These are phyloP conservation scores for Theonella swinhoei DNA, from an alignment of 37 sponge, comb jelly and placozoan species.

Conservation along the genomic window DNA sequence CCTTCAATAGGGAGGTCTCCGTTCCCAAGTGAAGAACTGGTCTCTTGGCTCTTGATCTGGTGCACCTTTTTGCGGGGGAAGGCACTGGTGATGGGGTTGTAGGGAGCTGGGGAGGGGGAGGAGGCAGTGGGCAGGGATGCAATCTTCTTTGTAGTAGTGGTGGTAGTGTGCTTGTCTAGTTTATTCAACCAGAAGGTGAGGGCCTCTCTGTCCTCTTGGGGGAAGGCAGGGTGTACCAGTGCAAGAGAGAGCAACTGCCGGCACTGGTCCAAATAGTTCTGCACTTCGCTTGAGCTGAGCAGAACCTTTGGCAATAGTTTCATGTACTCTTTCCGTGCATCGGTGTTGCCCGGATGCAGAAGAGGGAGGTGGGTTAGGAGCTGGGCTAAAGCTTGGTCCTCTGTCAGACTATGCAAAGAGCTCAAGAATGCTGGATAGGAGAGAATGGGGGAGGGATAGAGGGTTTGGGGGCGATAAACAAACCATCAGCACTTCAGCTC, in stretches of 20 bases:
- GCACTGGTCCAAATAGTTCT: conserved; percentile 79
- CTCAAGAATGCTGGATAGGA: conserved; percentile 65
- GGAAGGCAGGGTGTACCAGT: conserved; percentile 93
- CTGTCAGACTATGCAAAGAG: conserved; percentile 58
- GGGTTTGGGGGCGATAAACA: not conserved
- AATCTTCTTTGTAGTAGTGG: conserved; percentile 22
- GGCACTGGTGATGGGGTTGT: conserved; percentile 10
- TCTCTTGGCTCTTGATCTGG: conserved; percentile 26
- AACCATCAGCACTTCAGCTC: not conserved
- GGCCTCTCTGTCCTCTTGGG: conserved; percentile 71
- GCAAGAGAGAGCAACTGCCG: conserved; percentile 89
- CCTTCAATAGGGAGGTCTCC: not conserved
- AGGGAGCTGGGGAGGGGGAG: not conserved
- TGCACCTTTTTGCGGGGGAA: conserved; percentile 1
- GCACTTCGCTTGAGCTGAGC: conserved; percentile 68
- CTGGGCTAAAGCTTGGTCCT: conserved; percentile 64
- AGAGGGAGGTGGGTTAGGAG: conserved; percentile 79
- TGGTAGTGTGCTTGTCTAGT: conserved; percentile 68
- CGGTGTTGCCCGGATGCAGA: conserved; percentile 74
- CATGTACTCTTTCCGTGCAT: conserved; percentile 84
- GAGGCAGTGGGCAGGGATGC: not conserved
- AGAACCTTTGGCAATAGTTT: conserved; percentile 84
- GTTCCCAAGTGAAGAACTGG: not conserved
- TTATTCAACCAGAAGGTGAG: conserved; percentile 77
- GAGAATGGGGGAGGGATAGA: not conserved